Evolutionary conservation across 2,888 invertebrate genomes (phyloP).

Genomic region (Drosophila quinaria): DNA sequence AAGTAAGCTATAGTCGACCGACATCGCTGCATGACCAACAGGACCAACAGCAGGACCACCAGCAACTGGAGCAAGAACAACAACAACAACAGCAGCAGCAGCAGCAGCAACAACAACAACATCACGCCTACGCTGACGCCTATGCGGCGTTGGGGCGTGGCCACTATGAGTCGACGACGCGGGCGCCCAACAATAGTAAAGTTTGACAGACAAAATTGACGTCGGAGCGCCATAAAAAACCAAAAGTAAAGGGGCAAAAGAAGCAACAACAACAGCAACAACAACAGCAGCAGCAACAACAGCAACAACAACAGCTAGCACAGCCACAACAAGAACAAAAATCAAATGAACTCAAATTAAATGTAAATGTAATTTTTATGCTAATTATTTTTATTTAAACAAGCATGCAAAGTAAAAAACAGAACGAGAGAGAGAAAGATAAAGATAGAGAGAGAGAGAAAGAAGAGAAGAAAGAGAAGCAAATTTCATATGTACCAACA

Average conservation of each 20-base stretch:
- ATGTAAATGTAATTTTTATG: conserved; percentile 85
- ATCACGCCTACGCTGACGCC: conserved; percentile 84
- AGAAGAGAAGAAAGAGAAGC: conserved; percentile 10
- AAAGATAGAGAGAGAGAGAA: neutral
- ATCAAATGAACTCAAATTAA: conserved; percentile 85
- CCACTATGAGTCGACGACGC: conserved; percentile 83
- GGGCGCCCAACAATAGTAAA: conserved; percentile 76
- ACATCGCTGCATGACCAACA: conserved; percentile 84
- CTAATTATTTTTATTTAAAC: conserved; percentile 84
- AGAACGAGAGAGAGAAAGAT: conserved; percentile 25
- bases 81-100: conserved; percentile 36
- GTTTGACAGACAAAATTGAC: conserved; percentile 75
- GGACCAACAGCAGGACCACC: conserved; percentile 35
- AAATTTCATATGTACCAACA: conserved; percentile 65
- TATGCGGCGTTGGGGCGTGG: conserved; percentile 85
- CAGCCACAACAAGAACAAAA: conserved; percentile 72
- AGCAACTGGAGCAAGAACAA: conserved; percentile 63
- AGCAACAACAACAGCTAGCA: conserved; percentile 37
- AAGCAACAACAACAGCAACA: conserved; percentile 64
- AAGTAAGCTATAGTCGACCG: conserved; percentile 86
- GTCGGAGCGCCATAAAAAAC: conserved; percentile 72
- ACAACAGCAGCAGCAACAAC: conserved; percentile 63
- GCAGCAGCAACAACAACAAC: conserved; percentile 41
- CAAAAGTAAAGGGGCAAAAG: conserved; percentile 74
- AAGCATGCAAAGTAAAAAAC: conserved; percentile 35